Base-by-base conservation (phyloP, 2,797 vertebrate genomes). In the Gallinago nigripennis region DNA sequence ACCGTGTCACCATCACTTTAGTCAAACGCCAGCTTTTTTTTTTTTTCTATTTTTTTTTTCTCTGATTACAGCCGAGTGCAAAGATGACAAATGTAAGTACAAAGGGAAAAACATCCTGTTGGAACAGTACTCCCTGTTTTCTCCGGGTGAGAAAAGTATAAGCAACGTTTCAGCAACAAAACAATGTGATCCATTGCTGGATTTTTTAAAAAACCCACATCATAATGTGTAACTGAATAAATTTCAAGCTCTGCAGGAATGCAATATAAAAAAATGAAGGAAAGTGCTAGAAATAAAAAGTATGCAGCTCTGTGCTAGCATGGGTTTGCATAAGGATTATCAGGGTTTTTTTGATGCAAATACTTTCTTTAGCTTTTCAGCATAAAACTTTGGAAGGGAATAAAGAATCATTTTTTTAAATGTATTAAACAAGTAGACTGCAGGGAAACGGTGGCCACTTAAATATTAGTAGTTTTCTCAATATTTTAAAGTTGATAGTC, bases 91-190 rank as follows among this genome's bases (percentile, higher is more conserved):
- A 94, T 72, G 21, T 50, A 90, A 89, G 66, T 75, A 95, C 70
- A 93, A 91, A 95, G 86, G 71, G 53, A 39, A 96, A 93, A 95
- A 90, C 87, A 86, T 95, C 95, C 94, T 94, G 93, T 90, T 95
- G 90, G 87, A 96, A 95, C 83, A 96, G 89, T 50, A 86, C 86
- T 95, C 91, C 69, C 75, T 94, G 89, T 95, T 95, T 97, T 92
- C 60, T 78, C 58, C 0, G 9, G 30, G 76, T 75, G 58, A 94
- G 57, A 92, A 85, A 88, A 90, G 53, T 68, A 76, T 80, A 85
- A 86, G 54, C 16, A 7, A 73, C 51, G 46, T 95, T 93, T 95
- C 48, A 72, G 50, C 82, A 93, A 88, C 70, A 90, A 90, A 97
- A 93, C 76, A 93, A 88, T 46, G 53, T 21, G 37, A 92, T 88